phyloP scores from a whole-genome alignment of 1,140 invertebrate genomes.

The Papilio xuthus region DNA sequence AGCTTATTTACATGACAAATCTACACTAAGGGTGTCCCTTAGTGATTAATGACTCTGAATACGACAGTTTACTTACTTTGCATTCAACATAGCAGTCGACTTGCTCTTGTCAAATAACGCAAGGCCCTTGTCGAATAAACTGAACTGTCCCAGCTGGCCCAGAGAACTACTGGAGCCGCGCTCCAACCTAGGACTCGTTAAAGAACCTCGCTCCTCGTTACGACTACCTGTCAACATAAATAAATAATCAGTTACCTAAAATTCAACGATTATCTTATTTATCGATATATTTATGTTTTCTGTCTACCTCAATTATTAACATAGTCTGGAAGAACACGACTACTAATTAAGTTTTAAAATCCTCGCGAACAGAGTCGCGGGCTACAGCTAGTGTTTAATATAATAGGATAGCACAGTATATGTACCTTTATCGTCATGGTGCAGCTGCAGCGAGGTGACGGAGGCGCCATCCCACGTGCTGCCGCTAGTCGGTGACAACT shows the following conservation, averaged over 20 bases:
- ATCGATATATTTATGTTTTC: no score
- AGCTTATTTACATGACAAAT: no score
- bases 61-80: conserved; percentile 41
- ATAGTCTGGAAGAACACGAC: no score
- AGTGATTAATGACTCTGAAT: no score
- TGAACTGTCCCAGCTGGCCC: conserved; percentile 56
- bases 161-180: conserved; percentile 51
- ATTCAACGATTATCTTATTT: no score
- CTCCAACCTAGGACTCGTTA: conserved; percentile 57
- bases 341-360: neutral
- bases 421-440: conserved; percentile 55
- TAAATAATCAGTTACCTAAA: neutral
- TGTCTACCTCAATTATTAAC: no score
- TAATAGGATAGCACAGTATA: neutral
- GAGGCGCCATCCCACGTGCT: conserved; percentile 65
- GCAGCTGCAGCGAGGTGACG: conserved; percentile 53
- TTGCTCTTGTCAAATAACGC: conserved; percentile 69
- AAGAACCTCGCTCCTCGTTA: conserved; percentile 39
- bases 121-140: conserved; percentile 65
- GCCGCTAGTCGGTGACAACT: conserved; percentile 66
- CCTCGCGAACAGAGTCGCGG: neutral
- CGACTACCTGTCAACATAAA: conserved; percentile 38
- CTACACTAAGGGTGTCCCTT: no score
- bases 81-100: conserved; percentile 47
- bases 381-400: neutral